These are phyloP conservation scores for Lycocorax pyrrhopterus DNA, from an alignment of 2,113 vertebrate genomes.

Conservation along the genomic window DNA sequence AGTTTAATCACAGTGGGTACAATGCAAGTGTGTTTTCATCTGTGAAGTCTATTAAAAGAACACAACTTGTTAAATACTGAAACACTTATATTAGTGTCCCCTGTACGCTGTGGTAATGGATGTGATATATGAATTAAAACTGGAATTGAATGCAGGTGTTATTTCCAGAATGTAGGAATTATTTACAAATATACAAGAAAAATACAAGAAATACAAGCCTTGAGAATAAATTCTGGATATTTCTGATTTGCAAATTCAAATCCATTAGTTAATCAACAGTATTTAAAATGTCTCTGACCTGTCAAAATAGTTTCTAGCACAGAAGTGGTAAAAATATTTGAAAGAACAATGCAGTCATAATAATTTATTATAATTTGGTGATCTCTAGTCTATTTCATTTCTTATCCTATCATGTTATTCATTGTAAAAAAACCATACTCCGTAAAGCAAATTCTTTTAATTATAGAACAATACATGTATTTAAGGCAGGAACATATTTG, in stretches of 20 bases:
- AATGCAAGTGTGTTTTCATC: neutral
- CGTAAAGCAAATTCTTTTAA: neutral
- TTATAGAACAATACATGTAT: neutral
- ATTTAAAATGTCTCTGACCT: neutral
- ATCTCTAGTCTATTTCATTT: neutral
- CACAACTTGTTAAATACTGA: neutral
- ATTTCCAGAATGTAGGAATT: neutral
- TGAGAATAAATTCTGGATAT: neutral
- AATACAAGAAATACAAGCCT: neutral
- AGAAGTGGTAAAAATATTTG: neutral
- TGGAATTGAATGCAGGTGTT: neutral
- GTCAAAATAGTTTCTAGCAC: neutral
- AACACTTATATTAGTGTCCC: neutral
- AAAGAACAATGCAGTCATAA: neutral
- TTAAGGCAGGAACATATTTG: neutral
- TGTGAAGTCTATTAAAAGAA: neutral
- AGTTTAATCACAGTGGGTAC: neutral
- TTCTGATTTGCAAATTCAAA: neutral
- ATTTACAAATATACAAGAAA: neutral
- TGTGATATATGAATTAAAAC: neutral
- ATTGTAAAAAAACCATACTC: neutral
- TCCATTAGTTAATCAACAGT: neutral
- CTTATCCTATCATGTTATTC: neutral
- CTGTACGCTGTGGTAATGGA: neutral
- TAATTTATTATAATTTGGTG: neutral